Evolutionary conservation across 2,113 vertebrate species (phyloP).

Genomic region (Pluvialis apricaria): DNA sequence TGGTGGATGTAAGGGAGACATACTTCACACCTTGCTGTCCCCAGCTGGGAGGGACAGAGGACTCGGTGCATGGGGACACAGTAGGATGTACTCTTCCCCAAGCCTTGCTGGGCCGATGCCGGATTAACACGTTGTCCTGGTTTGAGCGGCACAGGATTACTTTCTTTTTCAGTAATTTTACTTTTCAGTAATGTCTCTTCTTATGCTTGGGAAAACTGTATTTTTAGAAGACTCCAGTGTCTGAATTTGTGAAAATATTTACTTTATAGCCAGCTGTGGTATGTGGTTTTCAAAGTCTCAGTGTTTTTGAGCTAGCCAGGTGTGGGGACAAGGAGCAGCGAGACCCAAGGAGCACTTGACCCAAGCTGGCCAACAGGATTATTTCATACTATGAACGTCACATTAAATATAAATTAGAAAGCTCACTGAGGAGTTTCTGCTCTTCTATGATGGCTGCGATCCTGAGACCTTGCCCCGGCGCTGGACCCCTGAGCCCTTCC

Average conservation of each 20-base stretch:
- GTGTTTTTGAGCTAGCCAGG: background rate
- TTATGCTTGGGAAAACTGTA: background rate
- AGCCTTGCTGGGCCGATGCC: no score
- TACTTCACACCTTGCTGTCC: background rate
- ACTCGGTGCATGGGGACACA: background rate
- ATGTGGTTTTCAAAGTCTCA: background rate
- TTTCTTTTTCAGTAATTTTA: background rate
- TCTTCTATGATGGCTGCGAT: background rate
- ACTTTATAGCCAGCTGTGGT: background rate
- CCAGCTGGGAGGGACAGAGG: background rate
- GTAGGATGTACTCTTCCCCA: background rate
- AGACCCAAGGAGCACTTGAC: background rate
- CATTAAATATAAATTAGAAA: background rate
- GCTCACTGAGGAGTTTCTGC: background rate
- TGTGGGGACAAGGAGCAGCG: background rate
- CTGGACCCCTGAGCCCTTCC: background rate
- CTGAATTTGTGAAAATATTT: background rate
- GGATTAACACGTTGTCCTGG: background rate
- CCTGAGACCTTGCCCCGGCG: background rate
- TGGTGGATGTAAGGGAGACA: no score
- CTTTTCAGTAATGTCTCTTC: background rate
- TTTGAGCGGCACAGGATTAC: background rate
- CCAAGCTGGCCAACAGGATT: background rate
- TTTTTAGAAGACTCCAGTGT: background rate
- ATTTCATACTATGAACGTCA: background rate